These are phyloP conservation scores for Drosophila cracens DNA, from an alignment of 2,888 invertebrate genomes.

Conservation along the genomic window DNA sequence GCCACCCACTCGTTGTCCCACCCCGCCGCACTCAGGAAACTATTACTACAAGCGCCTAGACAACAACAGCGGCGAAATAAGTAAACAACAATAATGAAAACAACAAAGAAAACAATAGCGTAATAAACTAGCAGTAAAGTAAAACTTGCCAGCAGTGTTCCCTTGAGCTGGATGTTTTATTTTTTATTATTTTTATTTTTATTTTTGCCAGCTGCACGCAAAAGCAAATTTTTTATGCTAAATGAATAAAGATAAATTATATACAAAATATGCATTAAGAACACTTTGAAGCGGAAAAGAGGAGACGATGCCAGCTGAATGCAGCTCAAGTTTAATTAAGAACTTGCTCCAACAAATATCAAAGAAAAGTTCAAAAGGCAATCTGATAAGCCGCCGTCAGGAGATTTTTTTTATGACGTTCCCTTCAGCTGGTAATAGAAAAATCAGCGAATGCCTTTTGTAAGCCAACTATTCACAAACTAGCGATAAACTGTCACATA, in stretches of 20 bases:
- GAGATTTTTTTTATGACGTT: constrained; percentile 18
- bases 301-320: constrained; percentile 11
- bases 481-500: constrained; percentile 7
- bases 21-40: constrained; percentile 31
- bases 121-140: constrained; percentile 74
- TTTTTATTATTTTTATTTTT: constrained; percentile 11
- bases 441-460: constrained; percentile 4
- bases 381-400: constrained; percentile 39
- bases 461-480: constrained; percentile 6
- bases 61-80: constrained; percentile 59
- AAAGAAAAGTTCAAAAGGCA: constrained; percentile 54
- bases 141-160: constrained; percentile 58
- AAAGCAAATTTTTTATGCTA: constrained; percentile 29
- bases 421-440: constrained; percentile 20
- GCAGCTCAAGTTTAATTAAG: constrained; percentile 67
- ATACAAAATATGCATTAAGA: constrained; percentile 55
- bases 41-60: constrained; percentile 73
- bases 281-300: constrained; percentile 6
- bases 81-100: constrained; percentile 65
- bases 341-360: constrained; percentile 57
- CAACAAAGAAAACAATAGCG: constrained; percentile 64
- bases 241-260: constrained; percentile 54
- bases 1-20: constrained; percentile 1
- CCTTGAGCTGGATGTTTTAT: constrained; percentile 11
- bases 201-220: constrained; percentile 33